These are phyloP conservation scores for Campoplex nolae DNA, from an alignment of 2,888 invertebrate genomes.

Conservation along the genomic window DNA sequence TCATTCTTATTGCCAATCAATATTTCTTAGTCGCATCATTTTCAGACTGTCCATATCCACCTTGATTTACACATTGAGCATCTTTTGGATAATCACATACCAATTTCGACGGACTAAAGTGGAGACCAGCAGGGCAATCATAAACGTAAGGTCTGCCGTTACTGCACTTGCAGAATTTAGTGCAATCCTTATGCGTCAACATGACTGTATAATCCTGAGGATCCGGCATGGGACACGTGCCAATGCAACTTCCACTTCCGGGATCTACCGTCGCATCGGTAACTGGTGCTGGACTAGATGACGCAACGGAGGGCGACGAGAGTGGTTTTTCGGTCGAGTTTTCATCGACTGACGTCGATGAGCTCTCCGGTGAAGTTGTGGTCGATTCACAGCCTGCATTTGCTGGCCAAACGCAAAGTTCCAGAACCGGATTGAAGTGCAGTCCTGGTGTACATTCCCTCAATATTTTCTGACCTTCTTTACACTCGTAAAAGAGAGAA, in stretches of 20 bases:
- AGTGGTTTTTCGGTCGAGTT: neutral
- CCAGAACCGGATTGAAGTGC: conserved; percentile 63
- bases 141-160: conserved; percentile 60
- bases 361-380: conserved; percentile 3
- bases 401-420: conserved; percentile 65
- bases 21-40: neutral
- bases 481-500: conserved; percentile 72
- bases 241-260: conserved; percentile 64
- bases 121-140: conserved; percentile 69
- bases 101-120: conserved; percentile 64
- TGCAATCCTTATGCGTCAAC: conserved; percentile 72
- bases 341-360: conserved; percentile 1
- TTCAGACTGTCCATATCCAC: conserved; percentile 25
- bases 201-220: conserved; percentile 46
- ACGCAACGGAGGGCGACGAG: neutral
- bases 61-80: conserved; percentile 60
- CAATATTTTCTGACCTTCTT: conserved; percentile 56
- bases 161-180: conserved; percentile 75
- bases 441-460: conserved; percentile 69
- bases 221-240: conserved; percentile 69
- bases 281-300: no score
- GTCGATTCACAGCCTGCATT: conserved; percentile 57
- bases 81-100: conserved; percentile 67
- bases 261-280: neutral
- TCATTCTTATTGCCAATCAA: neutral